Percentiles rank a stretch among this genome's conserved stretches.
These are phyloP conservation scores for Romanomermis culicivorax DNA, from an alignment of 2,888 invertebrate species.

Conservation along the genomic window DNA sequence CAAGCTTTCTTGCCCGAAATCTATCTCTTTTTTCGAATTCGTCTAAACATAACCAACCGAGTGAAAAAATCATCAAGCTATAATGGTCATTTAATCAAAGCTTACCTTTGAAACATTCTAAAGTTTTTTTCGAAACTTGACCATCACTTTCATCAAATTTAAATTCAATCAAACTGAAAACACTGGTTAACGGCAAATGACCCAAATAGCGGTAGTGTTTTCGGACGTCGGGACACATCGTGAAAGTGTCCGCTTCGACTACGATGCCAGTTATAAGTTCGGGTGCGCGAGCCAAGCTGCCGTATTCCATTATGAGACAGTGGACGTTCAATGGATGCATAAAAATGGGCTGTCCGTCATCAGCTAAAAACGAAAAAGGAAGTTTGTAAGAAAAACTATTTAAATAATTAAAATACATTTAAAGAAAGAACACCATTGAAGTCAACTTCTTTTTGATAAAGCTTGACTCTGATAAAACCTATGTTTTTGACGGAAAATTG, in stretches of 20 bases:
- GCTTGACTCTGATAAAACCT: no score
- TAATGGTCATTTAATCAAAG: no score
- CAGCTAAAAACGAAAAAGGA: conserved; percentile 41
- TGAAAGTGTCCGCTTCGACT: conserved; percentile 62
- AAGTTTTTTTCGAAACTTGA: conserved; percentile 46
- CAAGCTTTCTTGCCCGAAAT: conserved; percentile 45
- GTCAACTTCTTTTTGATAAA: no score
- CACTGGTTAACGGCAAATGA: conserved; percentile 71
- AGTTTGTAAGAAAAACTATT: neutral
- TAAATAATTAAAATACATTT: no score
- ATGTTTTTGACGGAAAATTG: no score
- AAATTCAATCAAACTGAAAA: conserved; percentile 71
- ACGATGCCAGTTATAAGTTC: conserved; percentile 48
- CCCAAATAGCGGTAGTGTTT: conserved; percentile 50
- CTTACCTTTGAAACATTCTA: no score
- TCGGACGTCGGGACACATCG: conserved; percentile 59
- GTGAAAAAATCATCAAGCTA: neutral
- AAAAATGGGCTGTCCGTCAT: conserved; percentile 76
- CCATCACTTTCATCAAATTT: conserved; percentile 45
- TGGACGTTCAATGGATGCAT: conserved; percentile 70
- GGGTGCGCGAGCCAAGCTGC: conserved; percentile 56
- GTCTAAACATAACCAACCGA: conserved; percentile 34
- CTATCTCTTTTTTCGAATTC: conserved; percentile 51
- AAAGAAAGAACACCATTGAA: no score
- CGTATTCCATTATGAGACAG: conserved; percentile 66